Conservation (phyloP, 1,140 invertebrate genomes). For the Nebria ingens region DNA sequence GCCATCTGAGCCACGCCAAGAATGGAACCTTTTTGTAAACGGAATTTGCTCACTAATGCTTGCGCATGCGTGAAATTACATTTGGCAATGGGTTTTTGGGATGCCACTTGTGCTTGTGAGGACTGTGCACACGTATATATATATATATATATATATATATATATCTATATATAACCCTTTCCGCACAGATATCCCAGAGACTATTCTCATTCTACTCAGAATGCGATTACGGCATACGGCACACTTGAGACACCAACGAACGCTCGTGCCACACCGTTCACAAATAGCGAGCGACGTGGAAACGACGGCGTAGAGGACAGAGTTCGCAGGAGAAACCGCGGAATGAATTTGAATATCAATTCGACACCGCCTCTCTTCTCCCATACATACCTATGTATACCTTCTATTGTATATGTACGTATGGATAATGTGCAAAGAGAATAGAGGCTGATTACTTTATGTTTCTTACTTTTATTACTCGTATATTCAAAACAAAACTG, state of each 20-base stretch:
- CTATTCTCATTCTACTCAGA: slow-evolving; percentile 8
- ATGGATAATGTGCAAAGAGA: background rate
- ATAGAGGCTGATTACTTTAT: background rate
- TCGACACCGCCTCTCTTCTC: background rate
- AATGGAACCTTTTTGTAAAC: background rate
- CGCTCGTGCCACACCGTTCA: background rate
- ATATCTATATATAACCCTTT: background rate
- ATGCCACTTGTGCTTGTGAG: background rate
- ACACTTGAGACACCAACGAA: slow-evolving; percentile 2
- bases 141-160: too few relatives aligned
- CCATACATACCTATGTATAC: background rate
- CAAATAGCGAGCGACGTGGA: background rate
- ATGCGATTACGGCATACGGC: slow-evolving; percentile 4
- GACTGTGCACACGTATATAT: background rate
- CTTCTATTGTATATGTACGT: background rate
- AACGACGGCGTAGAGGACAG: background rate
- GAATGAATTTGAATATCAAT: slow-evolving; percentile 9
- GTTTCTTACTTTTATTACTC: background rate
- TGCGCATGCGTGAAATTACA: slow-evolving; percentile 9
- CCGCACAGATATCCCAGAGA: background rate
- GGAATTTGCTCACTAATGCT: background rate
- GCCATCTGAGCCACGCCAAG: slow-evolving; percentile 3
- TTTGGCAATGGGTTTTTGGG: slow-evolving; percentile 6
- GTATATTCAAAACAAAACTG: too few relatives aligned
- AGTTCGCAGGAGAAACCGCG: background rate